phyloP scores from a whole-genome alignment of 2,113 vertebrate genomes.

The Trematocara macrostoma region DNA sequence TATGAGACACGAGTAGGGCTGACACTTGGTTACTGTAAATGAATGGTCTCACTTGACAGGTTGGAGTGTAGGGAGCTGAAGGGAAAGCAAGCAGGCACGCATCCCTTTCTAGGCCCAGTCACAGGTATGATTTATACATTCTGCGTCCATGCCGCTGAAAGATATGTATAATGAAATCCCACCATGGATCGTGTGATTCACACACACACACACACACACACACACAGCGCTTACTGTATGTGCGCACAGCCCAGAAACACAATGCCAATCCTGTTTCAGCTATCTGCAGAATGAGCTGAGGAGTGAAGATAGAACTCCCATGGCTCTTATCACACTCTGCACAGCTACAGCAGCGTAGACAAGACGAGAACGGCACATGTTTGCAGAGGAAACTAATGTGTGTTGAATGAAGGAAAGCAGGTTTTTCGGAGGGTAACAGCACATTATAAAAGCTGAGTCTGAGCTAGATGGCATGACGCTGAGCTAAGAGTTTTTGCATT shows the following conservation, averaged over 20 bases:
- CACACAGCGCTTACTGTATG: not conserved
- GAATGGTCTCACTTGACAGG: conserved; percentile 30
- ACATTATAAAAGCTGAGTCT: not conserved
- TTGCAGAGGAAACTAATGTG: not conserved
- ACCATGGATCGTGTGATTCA: conserved; percentile 22
- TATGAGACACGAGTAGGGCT: not conserved
- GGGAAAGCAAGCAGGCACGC: conserved; percentile 21
- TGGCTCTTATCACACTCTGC: conserved; percentile 20
- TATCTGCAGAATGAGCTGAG: conserved; percentile 22
- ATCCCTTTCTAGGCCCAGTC: conserved; percentile 5
- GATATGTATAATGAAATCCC: conserved; percentile 15
- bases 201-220: not conserved
- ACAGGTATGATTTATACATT: conserved; percentile 45
- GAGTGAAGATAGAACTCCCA: conserved; percentile 3
- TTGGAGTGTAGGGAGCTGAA: not conserved
- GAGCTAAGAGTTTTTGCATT: not conserved
- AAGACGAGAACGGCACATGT: not conserved
- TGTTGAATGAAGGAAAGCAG: not conserved
- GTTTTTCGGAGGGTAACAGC: not conserved
- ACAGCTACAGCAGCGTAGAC: not conserved
- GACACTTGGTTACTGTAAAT: not conserved
- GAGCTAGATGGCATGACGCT: not conserved
- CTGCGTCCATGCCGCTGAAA: not conserved
- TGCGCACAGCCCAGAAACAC: not conserved
- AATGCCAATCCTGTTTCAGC: not conserved